Conservation (phyloP, 1,140 invertebrate genomes). For the Hirudo medicinalis region DNA sequence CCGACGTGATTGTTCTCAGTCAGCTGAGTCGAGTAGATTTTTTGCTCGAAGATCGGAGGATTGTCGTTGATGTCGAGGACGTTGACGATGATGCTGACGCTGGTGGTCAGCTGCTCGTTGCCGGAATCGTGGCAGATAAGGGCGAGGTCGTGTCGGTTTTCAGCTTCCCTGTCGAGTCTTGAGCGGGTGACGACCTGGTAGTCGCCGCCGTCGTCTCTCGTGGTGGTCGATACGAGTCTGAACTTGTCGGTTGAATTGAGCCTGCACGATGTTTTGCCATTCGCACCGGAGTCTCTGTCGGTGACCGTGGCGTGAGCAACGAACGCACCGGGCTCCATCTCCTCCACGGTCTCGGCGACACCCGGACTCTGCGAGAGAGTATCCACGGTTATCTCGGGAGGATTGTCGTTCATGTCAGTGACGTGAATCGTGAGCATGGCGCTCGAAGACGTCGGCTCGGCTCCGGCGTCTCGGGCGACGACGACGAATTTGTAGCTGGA, state of each 20-base stretch:
- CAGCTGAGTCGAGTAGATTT: conserved; percentile 50
- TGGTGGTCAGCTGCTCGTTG: conserved; percentile 38
- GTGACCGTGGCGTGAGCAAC: conserved; percentile 17
- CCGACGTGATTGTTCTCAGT: conserved; percentile 27
- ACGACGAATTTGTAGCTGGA: conserved; percentile 12
- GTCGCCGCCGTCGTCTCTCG: conserved; percentile 40
- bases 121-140: conserved; percentile 70
- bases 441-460: neutral
- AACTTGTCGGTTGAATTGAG: conserved; percentile 18
- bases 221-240: conserved; percentile 37
- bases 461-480: conserved; percentile 19
- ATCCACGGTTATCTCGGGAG: conserved; percentile 19
- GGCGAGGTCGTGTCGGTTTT: conserved; percentile 68
- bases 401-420: conserved; percentile 20
- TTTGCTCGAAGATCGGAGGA: conserved; percentile 62
- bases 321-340: conserved; percentile 16
- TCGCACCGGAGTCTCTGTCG: conserved; percentile 18
- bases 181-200: conserved; percentile 43
- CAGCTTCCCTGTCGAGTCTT: conserved; percentile 67
- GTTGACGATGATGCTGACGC: conserved; percentile 58
- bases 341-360: conserved; percentile 15
- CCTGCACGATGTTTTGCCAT: conserved; percentile 14
- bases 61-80: conserved; percentile 89
- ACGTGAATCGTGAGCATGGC: conserved; percentile 15
- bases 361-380: conserved; percentile 9